Evolutionary conservation across 1,140 invertebrate genomes (phyloP).

Genomic region (Trissolcus basalis): DNA sequence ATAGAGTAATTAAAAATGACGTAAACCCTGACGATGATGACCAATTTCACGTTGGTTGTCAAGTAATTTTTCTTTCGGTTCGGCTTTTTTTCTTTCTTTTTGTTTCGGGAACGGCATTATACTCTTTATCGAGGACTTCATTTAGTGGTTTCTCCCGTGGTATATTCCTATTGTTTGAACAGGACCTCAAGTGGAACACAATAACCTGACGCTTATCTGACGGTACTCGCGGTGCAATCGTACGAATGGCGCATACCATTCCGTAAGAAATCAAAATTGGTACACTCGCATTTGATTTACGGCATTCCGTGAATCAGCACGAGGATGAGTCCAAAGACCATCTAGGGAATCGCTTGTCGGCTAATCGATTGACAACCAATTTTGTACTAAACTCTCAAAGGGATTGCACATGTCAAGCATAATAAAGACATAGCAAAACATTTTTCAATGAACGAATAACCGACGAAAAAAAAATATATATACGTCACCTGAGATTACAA

Average conservation of each 20-base stretch:
- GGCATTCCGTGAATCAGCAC: conserved; percentile 48
- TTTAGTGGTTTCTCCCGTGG: conserved; percentile 42
- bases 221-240: conserved; percentile 40
- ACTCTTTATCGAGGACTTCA: conserved; percentile 27
- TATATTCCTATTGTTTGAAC: conserved; percentile 48
- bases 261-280: conserved; percentile 54
- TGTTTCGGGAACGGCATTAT: conserved; percentile 17
- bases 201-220: conserved; percentile 49
- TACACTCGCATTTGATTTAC: conserved; percentile 34
- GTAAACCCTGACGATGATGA: background rate
- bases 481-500: no score
- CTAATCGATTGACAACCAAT: conserved; percentile 36
- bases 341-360: conserved; percentile 43
- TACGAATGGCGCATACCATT: conserved; percentile 54
- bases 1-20: background rate
- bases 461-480: no score
- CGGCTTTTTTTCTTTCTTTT: conserved; percentile 7
- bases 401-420: background rate
- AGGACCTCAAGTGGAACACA: conserved; percentile 49
- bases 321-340: conserved; percentile 46
- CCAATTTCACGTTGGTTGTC: background rate
- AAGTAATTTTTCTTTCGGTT: conserved; percentile 11
- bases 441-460: conserved; percentile 1
- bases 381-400: conserved; percentile 2
- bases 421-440: conserved; percentile 42